Base-by-base conservation (phyloP, 1,140 invertebrate species). In the Drosophila navojoa region DNA sequence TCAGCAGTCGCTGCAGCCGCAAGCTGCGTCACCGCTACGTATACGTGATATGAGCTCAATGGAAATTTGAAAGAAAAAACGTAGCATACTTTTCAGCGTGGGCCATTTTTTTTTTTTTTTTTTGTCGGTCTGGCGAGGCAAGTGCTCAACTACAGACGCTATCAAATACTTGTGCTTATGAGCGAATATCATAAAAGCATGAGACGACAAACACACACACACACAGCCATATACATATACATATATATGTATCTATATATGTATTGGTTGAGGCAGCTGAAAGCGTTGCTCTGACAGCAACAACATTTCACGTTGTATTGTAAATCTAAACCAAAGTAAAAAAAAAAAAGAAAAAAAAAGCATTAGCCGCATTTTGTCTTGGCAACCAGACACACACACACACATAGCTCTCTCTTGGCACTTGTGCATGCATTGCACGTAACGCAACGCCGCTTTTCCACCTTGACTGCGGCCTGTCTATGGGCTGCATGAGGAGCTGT, bases 331-430 rank as follows among this genome's bases (percentile, higher is more conserved):
- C 55, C 63, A 50, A 79, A 81, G 61, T n/a, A n/a, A n/a, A n/a
- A n/a, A n/a, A n/a, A n/a, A n/a, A n/a, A n/a, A n/a, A n/a, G n/a
- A n/a, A n/a, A n/a, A 80, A 78, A 66, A 78, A 45, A 79, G 90
- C 84, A 89, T 89, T 89, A 89, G 84, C 84, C 84, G 79, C 84
- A 89, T 87, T 87, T 89, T 89, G 79, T 87, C 84, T 89, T 89
- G 70, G 68, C 79, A 79, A 73, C 63, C 76, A 58, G 69, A 81
- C 58, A 68, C 32, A 66, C 57, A 67, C 27, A 27, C 27, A 27
- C 3, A 27, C 27, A 27, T 27, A 27, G 15, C 15, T 53, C 27
- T 63, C 9, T 15, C 42, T 2, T 2, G 52, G 44, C 76, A 84
- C 73, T 86, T 87, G 70, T 69, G 59, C 67, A 72, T 75, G 66